phyloP scores from a whole-genome alignment of 1,140 invertebrate species.

The Solenopsis fugax region DNA sequence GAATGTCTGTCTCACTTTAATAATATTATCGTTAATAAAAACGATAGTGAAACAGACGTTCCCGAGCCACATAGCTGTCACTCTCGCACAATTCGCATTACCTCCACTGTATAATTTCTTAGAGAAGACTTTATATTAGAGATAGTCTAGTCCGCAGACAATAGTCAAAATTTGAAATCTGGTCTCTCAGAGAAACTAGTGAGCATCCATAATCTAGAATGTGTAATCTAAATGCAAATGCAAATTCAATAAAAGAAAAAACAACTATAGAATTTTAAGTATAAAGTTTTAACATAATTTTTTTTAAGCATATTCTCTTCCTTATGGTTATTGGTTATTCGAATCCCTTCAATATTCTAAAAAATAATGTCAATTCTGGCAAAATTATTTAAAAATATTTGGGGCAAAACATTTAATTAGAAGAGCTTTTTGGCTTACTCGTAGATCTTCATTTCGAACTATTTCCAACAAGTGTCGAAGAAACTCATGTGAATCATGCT shows the following conservation, averaged over 20 bases:
- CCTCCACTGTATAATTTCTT: too few relatives aligned
- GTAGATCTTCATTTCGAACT: constrained; percentile 88
- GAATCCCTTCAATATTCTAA: not conserved
- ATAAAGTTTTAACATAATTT: not conserved
- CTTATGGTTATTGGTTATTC: too few relatives aligned
- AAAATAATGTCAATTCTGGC: not conserved
- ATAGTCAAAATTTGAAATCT: too few relatives aligned
- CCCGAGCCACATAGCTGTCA: too few relatives aligned
- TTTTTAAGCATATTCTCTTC: not conserved
- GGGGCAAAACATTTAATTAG: not conserved
- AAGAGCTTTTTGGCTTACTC: constrained; percentile 68
- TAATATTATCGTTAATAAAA: too few relatives aligned
- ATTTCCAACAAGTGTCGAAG: constrained; percentile 95
- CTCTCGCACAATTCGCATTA: too few relatives aligned
- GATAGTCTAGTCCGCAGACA: too few relatives aligned
- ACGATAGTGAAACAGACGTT: too few relatives aligned
- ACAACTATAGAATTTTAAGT: not conserved
- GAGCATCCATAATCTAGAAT: not conserved
- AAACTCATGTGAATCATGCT: constrained; percentile 98
- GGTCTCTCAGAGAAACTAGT: too few relatives aligned
- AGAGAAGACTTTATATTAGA: too few relatives aligned
- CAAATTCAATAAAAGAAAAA: not conserved
- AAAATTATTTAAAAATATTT: not conserved
- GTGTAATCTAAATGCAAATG: not conserved
- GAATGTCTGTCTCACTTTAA: too few relatives aligned